phyloP scores from a whole-genome alignment of 2,113 vertebrate genomes.

The Vombatus ursinus region DNA sequence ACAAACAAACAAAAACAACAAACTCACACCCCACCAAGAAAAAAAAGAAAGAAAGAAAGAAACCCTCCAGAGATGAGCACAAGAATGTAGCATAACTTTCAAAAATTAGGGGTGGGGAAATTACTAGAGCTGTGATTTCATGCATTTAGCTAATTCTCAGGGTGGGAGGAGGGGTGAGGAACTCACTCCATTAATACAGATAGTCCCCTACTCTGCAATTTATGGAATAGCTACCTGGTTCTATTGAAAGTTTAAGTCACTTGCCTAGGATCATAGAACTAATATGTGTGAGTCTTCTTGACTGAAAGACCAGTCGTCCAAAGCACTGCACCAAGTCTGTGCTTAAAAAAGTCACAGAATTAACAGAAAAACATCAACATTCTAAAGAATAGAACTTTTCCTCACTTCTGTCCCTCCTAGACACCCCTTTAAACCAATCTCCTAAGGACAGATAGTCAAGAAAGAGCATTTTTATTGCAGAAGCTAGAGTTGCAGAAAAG shows the following conservation, averaged over 20 bases:
- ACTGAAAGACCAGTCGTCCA: neutral
- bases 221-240: neutral
- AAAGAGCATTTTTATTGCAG: neutral
- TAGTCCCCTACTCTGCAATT: neutral
- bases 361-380: slow-evolving; percentile 1
- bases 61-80: neutral
- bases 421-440: slow-evolving; percentile 8
- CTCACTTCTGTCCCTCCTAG: neutral
- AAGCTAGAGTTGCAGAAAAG: neutral
- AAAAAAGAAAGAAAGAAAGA: neutral
- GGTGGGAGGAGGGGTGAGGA: neutral
- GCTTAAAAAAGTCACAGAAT: slow-evolving; percentile 11
- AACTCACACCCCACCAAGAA: neutral
- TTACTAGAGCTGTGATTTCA: neutral
- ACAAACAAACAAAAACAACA: neutral
- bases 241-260: neutral
- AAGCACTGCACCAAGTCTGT: neutral
- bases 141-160: neutral
- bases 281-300: neutral
- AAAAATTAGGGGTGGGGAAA: neutral
- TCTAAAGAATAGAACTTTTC: neutral
- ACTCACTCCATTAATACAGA: neutral
- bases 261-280: neutral
- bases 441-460: slow-evolving; percentile 11
- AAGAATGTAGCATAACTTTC: slow-evolving; percentile 1